phyloP scores from a whole-genome alignment of 2,113 vertebrate genomes.

The Redunca redunca region DNA sequence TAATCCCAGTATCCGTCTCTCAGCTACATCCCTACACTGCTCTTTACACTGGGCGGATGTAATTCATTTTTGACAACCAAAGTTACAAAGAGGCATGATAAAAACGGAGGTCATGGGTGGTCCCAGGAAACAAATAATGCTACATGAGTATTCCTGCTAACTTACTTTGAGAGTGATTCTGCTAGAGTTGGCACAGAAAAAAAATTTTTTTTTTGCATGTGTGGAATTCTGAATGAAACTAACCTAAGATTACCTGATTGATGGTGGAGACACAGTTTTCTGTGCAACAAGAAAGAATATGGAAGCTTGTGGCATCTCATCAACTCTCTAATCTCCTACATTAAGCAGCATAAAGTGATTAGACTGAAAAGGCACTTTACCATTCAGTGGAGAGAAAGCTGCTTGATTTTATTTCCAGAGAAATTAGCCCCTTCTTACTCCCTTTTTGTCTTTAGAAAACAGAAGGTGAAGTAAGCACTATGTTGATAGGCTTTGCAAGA shows the following conservation, averaged over 20 bases:
- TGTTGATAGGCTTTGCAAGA: not conserved
- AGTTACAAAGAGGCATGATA: not conserved
- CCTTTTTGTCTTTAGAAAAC: not conserved
- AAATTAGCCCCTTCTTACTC: not conserved
- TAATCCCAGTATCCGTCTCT: not conserved
- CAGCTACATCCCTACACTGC: not conserved
- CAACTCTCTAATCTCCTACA: conserved; percentile 26
- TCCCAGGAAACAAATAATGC: not conserved
- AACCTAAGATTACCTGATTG: not conserved
- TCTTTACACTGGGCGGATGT: not conserved
- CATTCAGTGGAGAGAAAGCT: not conserved
- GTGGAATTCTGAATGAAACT: not conserved
- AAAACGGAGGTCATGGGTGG: not conserved
- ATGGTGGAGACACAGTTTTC: not conserved
- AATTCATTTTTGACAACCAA: not conserved
- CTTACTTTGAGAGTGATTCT: not conserved
- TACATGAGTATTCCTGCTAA: not conserved
- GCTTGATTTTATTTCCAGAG: conserved; percentile 36
- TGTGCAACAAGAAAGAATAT: not conserved
- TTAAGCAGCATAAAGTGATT: conserved; percentile 25
- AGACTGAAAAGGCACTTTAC: conserved; percentile 9
- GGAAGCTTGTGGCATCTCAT: not conserved
- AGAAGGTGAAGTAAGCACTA: not conserved
- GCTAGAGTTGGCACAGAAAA: not conserved
- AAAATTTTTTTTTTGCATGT: not conserved